Evolutionary conservation across 2,113 vertebrate species (phyloP).

Genomic region (Tachysurus fulvidraco): DNA sequence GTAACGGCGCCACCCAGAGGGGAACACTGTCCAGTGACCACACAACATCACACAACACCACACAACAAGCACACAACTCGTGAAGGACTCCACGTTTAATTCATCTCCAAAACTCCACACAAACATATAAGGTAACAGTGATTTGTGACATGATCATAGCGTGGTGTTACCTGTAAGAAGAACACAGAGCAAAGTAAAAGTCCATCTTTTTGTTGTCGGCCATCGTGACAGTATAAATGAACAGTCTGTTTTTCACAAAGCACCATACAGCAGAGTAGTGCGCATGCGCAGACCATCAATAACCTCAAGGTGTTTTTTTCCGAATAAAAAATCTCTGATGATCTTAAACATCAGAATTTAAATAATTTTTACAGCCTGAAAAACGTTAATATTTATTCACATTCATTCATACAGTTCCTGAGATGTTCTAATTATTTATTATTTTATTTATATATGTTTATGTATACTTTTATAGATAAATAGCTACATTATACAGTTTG

Average conservation of each 20-base stretch:
- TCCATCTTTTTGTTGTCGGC: not conserved
- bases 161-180: constrained; percentile 19
- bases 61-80: not conserved
- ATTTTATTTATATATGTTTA: not conserved
- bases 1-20: constrained; percentile 67
- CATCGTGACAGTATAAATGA: not conserved
- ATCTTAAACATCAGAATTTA: not conserved
- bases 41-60: not conserved
- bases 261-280: not conserved
- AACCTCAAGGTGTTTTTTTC: too few species aligned
- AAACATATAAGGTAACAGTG: not conserved
- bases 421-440: not conserved
- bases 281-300: not conserved
- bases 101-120: not conserved
- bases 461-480: not conserved
- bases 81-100: not conserved
- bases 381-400: not conserved
- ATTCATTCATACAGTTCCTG: not conserved
- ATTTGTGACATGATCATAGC: not conserved
- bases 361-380: not conserved
- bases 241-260: not conserved
- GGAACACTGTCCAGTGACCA: constrained; percentile 59
- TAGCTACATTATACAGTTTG: not conserved
- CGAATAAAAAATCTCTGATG: too few species aligned
- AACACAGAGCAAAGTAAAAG: not conserved